Percentiles rank a stretch among this genome's conserved stretches.
These are phyloP conservation scores for Propithecus coquereli DNA, from an alignment of 2,113 vertebrate genomes.

Conservation along the genomic window DNA sequence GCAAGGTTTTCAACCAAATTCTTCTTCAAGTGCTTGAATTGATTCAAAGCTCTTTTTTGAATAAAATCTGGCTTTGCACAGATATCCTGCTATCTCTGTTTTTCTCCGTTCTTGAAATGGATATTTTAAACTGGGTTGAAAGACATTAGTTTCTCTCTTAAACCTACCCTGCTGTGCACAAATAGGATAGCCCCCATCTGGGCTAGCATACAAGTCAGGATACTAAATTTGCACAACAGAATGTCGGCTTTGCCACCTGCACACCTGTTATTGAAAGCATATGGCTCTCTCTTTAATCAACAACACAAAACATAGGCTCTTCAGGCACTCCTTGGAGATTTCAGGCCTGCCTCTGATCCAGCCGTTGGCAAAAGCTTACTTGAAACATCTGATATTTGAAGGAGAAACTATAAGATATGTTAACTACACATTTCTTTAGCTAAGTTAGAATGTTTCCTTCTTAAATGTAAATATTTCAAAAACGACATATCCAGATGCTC, in stretches of 20 bases:
- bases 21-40: background rate
- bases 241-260: conserved; percentile 56
- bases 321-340: conserved; percentile 48
- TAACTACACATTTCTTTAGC: conserved; percentile 37
- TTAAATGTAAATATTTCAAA: conserved; percentile 57
- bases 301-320: conserved; percentile 59
- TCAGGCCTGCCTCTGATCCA: conserved; percentile 52
- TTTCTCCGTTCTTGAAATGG: conserved; percentile 13
- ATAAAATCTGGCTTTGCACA: conserved; percentile 28
- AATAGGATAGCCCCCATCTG: conserved; percentile 35
- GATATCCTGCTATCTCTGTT: conserved; percentile 28
- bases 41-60: background rate
- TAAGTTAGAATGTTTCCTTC: conserved; percentile 43
- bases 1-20: conserved; percentile 2
- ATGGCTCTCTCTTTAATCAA: conserved; percentile 66
- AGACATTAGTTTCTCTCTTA: background rate
- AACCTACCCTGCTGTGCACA: conserved; percentile 24
- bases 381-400: conserved; percentile 66
- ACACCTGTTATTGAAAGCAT: conserved; percentile 71
- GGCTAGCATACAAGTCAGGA: conserved; percentile 23
- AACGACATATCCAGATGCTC: background rate
- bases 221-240: conserved; percentile 66
- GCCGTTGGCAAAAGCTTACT: conserved; percentile 59
- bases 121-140: background rate
- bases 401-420: conserved; percentile 30